Evolutionary conservation across 2,888 invertebrate genomes (phyloP).

Genomic region (Callosobruchus maculatus): DNA sequence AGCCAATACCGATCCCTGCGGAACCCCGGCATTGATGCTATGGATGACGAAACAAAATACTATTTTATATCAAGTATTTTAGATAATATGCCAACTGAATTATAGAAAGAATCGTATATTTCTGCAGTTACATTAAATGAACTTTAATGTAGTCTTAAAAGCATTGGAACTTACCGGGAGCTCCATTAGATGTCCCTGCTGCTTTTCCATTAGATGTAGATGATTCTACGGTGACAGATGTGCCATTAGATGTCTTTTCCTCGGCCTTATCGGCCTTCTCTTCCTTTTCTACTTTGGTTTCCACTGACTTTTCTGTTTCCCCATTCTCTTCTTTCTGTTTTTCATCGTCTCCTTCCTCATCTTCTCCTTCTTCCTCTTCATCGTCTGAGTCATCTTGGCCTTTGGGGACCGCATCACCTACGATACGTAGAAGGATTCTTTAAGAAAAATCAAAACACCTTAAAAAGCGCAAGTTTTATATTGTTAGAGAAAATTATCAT

Average conservation of each 20-base stretch:
- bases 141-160: neutral
- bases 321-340: neutral
- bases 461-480: no score
- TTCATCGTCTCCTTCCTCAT: conserved; percentile 14
- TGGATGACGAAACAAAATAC: no score
- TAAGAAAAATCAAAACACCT: no score
- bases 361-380: conserved; percentile 15
- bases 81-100: no score
- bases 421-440: neutral
- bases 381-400: conserved; percentile 19
- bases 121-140: neutral
- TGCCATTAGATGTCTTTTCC: conserved; percentile 19
- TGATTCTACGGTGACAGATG: neutral
- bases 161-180: conserved; percentile 8
- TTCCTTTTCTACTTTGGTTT: conserved; percentile 13
- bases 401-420: conserved; percentile 65
- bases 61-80: no score
- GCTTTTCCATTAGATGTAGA: conserved; percentile 22
- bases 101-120: no score
- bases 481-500: no score
- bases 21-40: no score
- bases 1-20: no score
- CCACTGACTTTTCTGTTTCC: conserved; percentile 14
- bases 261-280: conserved; percentile 19
- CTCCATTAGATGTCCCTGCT: conserved; percentile 9